phyloP scores from a whole-genome alignment of 2,888 invertebrate species.

The Amphipoea oculea region DNA sequence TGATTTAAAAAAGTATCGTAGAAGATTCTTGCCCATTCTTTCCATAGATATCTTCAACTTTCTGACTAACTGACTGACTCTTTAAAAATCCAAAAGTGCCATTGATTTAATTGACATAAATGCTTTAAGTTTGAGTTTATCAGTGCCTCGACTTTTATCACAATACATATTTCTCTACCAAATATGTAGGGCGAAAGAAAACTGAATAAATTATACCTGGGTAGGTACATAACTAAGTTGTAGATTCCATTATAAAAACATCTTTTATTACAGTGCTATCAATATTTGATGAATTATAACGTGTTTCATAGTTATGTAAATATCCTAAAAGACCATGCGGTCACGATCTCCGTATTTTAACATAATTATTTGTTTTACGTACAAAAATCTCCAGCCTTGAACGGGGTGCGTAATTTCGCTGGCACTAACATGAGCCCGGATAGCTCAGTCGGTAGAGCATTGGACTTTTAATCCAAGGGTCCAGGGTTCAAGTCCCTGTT shows the following conservation, averaged over 20 bases:
- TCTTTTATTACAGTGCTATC: neutral
- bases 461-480: slow-evolving; percentile 91
- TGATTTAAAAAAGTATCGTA: no score
- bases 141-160: neutral
- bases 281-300: slow-evolving; percentile 17
- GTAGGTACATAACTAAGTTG: neutral
- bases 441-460: slow-evolving; percentile 91
- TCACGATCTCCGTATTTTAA: slow-evolving; percentile 10
- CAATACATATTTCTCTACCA: neutral
- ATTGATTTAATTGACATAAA: neutral
- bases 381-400: neutral
- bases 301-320: slow-evolving; percentile 7
- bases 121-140: neutral
- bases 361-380: neutral
- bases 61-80: neutral
- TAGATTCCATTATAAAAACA: neutral
- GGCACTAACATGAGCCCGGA: slow-evolving; percentile 78
- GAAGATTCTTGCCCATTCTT: neutral
- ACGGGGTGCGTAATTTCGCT: slow-evolving; percentile 66
- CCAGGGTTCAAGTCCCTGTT: slow-evolving; percentile 91
- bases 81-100: neutral
- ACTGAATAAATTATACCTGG: neutral
- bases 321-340: slow-evolving; percentile 3
- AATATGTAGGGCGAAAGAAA: neutral
- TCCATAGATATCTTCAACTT: neutral